Evolutionary conservation across 2,888 invertebrate genomes (phyloP), one percentile per base, ranked within the genome.

Genomic region (Lacanobia wlatinum): DNA sequence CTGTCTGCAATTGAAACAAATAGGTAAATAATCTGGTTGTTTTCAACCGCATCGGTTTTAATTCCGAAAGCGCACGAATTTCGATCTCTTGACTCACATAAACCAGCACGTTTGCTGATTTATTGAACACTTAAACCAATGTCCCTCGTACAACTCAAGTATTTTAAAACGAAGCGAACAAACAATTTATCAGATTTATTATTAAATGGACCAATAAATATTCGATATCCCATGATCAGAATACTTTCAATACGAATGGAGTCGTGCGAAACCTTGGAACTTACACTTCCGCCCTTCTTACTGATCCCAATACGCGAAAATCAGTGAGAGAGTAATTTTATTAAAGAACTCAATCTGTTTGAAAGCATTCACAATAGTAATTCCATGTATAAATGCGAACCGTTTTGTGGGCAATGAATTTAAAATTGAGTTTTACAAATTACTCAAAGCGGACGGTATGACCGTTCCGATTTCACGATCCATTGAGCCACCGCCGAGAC

Each of bases 91-190:
- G 88, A 86, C 84, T 87, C 76, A 64, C 72, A 76, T 85, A 78
- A 84, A 84, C 64, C 70, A 85, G 84, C 70, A 85, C 87, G 87
- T 86, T 87, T 82, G 73, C 87, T 90, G 92, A 93, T 93, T 92
- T 93, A 93, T 91, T 81, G 84, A 83, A 89, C 90, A 91, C 92
- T 92, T 91, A 90, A 87, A 90, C 90, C 90, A 88, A 91, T 90
- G 90, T 89, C 89, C 88, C 87, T 85, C 87, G 86, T 84, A 85
- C 70, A 79, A 82, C 84, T 81, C 84, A 87, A 91, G 90, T 91
- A 86, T 90, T 92, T 92, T 92, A 90, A 92, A 92, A 88, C 83
- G 84, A 84, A 84, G 76, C 72, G 76, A 74, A 84, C 84, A 84
- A 83, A 85, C 84, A 85, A 82, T 88, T 83, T 81, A 83, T 85